Percentiles rank a stretch among this genome's conserved stretches.
These are phyloP conservation scores for Glyphotaelius pellucidus DNA, from an alignment of 2,888 invertebrate genomes.

Conservation along the genomic window DNA sequence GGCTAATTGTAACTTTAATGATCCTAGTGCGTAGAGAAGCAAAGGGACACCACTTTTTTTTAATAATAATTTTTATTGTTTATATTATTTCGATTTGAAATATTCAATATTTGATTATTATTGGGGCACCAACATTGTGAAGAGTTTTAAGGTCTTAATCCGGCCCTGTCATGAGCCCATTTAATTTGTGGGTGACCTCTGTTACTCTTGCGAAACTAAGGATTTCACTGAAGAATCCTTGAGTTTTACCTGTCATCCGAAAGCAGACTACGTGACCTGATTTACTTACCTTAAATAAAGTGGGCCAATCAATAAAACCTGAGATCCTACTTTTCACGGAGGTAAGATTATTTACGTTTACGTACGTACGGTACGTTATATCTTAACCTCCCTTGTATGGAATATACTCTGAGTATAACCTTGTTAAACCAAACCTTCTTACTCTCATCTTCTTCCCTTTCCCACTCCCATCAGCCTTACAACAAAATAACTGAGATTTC, in stretches of 20 bases:
- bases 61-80: not conserved
- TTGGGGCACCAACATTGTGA: not conserved
- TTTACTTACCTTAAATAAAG: not conserved
- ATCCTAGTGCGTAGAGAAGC: not conserved
- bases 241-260: not conserved
- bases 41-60: not conserved
- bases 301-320: not conserved
- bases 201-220: not conserved
- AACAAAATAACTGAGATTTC: too few relatives aligned
- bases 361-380: too few relatives aligned
- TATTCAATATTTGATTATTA: not conserved
- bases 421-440: too few relatives aligned
- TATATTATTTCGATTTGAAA: not conserved
- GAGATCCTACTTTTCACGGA: not conserved
- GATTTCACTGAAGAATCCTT: not conserved
- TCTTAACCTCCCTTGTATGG: not conserved
- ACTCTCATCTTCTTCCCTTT: too few relatives aligned
- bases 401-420: too few relatives aligned
- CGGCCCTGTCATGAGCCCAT: not conserved
- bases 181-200: not conserved
- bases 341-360: not conserved
- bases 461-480: too few relatives aligned
- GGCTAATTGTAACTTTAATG: not conserved
- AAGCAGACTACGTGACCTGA: not conserved
- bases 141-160: not conserved